Percentiles rank a stretch among this genome's conserved stretches.
phyloP scores from a whole-genome alignment of 2,113 vertebrate genomes.

The Corvus moneduloides region DNA sequence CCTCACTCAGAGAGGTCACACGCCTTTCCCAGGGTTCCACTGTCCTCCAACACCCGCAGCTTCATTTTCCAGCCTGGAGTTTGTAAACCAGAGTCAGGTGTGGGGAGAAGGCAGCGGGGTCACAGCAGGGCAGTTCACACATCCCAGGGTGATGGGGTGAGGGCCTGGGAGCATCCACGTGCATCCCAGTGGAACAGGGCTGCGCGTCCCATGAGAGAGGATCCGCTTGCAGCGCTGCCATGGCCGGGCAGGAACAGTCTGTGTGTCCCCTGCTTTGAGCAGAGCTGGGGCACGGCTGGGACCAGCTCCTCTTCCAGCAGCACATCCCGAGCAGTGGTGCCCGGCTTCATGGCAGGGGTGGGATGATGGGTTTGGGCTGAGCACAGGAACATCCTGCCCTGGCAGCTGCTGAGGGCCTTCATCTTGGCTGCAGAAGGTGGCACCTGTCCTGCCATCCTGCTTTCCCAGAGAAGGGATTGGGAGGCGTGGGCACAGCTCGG shows the following conservation, averaged over 20 bases:
- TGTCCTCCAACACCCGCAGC: background rate
- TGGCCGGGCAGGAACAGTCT: slow-evolving; percentile 81
- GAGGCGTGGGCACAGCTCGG: background rate
- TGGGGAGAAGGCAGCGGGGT: background rate
- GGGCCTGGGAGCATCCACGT: background rate
- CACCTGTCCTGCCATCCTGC: background rate
- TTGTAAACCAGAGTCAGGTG: background rate
- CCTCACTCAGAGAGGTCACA: background rate
- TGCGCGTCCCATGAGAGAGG: background rate
- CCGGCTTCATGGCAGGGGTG: rapidly evolving
- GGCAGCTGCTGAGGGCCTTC: background rate
- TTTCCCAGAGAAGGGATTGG: background rate
- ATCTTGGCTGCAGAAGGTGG: background rate
- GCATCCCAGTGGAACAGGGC: background rate
- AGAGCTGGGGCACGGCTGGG: background rate
- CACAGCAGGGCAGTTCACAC: background rate
- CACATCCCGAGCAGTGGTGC: slow-evolving; percentile 56
- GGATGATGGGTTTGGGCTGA: background rate
- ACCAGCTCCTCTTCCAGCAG: background rate
- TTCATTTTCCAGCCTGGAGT: background rate
- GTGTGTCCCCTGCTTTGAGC: slow-evolving; percentile 74
- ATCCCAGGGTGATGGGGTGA: too few species aligned
- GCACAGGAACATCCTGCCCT: background rate
- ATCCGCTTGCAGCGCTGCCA: slow-evolving; percentile 61
- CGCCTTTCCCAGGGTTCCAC: too few species aligned